Evolutionary conservation across 1,140 invertebrate species (phyloP).

Genomic region (Hyles euphorbiae): DNA sequence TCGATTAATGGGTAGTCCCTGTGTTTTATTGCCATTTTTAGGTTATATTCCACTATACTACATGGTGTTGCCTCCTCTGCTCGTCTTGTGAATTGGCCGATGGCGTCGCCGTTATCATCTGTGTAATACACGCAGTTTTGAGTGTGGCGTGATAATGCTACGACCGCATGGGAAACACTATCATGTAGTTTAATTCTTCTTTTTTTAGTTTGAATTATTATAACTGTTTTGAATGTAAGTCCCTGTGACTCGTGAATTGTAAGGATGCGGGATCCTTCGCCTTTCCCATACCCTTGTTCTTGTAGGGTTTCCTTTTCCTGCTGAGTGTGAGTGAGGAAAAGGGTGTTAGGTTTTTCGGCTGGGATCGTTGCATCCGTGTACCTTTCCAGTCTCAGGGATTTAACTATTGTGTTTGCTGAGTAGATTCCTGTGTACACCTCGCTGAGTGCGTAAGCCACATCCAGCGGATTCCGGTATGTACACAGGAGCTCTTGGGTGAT

Average conservation of each 20-base stretch:
- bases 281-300: slow-evolving; percentile 2
- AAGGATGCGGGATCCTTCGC: slow-evolving; percentile 4
- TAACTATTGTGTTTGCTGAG: neutral
- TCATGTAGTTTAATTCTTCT: neutral
- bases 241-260: slow-evolving; percentile 19
- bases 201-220: slow-evolving; percentile 7
- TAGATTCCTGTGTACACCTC: slow-evolving; percentile 8
- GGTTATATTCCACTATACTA: too few species aligned
- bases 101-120: slow-evolving; percentile 3
- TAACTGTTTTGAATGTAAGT: slow-evolving; percentile 2
- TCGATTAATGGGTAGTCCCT: too few species aligned
- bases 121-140: slow-evolving; percentile 12
- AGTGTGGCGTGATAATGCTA: slow-evolving; percentile 18
- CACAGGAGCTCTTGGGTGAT: too few species aligned
- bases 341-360: slow-evolving; percentile 1
- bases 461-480: slow-evolving; percentile 33
- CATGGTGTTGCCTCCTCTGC: slow-evolving; percentile 1
- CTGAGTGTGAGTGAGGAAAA: slow-evolving; percentile 13
- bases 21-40: too few species aligned
- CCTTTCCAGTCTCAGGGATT: too few species aligned
- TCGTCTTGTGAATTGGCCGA: slow-evolving; percentile 5
- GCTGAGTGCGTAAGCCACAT: slow-evolving; percentile 8
- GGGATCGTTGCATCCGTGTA: neutral
- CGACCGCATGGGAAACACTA: slow-evolving; percentile 13
- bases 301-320: slow-evolving; percentile 7